phyloP scores from a whole-genome alignment of 2,797 vertebrate species.

The Menidia menidia region DNA sequence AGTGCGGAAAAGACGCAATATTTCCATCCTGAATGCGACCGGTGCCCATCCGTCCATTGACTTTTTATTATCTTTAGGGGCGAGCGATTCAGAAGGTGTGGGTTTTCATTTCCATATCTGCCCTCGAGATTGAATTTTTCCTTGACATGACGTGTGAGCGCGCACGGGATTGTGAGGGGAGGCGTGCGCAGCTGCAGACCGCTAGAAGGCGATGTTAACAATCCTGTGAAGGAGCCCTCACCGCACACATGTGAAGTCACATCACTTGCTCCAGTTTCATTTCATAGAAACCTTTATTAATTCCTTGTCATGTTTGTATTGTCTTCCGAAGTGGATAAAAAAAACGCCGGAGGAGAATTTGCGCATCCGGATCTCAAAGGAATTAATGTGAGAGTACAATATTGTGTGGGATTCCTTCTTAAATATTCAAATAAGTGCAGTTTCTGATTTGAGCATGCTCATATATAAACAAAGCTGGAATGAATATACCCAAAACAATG shows the following conservation, averaged over 20 bases:
- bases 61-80: background rate
- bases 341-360: background rate
- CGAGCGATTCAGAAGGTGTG: constrained; percentile 26
- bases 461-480: constrained; percentile 13
- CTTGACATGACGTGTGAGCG: constrained; percentile 6
- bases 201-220: constrained; percentile 85
- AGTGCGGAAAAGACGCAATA: constrained; percentile 28
- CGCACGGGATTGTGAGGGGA: constrained; percentile 19
- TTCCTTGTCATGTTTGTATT: background rate
- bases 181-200: constrained; percentile 39
- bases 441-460: background rate
- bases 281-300: too few relatives aligned
- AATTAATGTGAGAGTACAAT: constrained; percentile 21
- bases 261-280: constrained; percentile 10
- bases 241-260: constrained; percentile 8
- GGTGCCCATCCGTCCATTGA: background rate
- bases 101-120: constrained; percentile 28
- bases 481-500: too few relatives aligned
- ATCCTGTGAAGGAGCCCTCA: constrained; percentile 20
- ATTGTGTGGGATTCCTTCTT: background rate
- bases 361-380: constrained; percentile 18
- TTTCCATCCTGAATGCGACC: constrained; percentile 55
- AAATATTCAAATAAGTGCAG: too few relatives aligned
- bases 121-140: constrained; percentile 34
- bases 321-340: constrained; percentile 8